Conservation (phyloP, 23 tunicate genomes). For the Styela plicata region DNA sequence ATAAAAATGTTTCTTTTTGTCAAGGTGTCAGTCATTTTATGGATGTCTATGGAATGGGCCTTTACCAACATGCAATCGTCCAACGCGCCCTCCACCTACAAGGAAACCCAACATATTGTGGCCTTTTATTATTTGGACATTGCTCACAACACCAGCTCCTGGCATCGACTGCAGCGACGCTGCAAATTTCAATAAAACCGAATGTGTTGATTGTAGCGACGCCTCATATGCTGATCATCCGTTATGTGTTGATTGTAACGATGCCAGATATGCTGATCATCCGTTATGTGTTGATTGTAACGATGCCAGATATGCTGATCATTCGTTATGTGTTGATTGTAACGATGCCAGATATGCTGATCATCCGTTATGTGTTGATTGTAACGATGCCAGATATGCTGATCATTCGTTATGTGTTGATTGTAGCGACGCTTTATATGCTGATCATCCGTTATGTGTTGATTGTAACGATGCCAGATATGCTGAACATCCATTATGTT, state of each 20-base stretch:
- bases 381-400: neutral
- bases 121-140: neutral
- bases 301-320: too few relatives aligned
- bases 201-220: neutral
- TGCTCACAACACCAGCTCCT: neutral
- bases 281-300: too few relatives aligned
- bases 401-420: neutral
- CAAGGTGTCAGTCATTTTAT: neutral
- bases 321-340: too few relatives aligned
- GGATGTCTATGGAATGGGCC: neutral
- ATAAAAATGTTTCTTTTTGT: too few relatives aligned
- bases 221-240: neutral
- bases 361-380: too few relatives aligned
- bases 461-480: too few relatives aligned
- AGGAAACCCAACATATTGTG: neutral
- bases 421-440: neutral
- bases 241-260: too few relatives aligned
- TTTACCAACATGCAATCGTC: neutral
- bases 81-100: neutral
- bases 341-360: too few relatives aligned
- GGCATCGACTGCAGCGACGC: neutral
- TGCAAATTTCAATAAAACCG: neutral
- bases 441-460: neutral
- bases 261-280: too few relatives aligned
- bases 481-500: too few relatives aligned